Evolutionary conservation across 23 tunicate species (phyloP).

Genomic region (Halocynthia aurantium): DNA sequence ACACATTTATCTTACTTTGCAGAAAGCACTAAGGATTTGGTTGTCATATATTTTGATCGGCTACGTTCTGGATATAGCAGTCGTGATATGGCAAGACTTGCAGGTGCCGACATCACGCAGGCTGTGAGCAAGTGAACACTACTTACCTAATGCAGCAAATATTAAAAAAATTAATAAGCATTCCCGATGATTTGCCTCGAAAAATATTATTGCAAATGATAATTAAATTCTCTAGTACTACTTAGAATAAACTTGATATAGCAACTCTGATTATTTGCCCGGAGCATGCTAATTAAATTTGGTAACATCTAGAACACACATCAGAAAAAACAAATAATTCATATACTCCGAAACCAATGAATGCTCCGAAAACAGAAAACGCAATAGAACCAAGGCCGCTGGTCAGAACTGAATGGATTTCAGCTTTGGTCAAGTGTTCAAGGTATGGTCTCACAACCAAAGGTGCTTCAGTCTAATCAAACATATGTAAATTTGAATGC

Average conservation of each 20-base stretch:
- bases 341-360: conserved; percentile 30
- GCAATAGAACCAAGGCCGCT: conserved; percentile 73
- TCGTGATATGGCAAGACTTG: conserved; percentile 46
- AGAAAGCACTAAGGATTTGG: conserved; percentile 19
- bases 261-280: too few relatives aligned
- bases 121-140: conserved; percentile 73
- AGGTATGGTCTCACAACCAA: conserved; percentile 70
- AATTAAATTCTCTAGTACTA: too few relatives aligned
- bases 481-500: not conserved
- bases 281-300: too few relatives aligned
- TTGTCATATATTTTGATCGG: conserved; percentile 40
- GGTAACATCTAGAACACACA: too few relatives aligned
- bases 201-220: too few relatives aligned
- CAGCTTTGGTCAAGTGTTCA: conserved; percentile 51
- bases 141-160: conserved; percentile 18
- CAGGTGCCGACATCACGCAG: conserved; percentile 88
- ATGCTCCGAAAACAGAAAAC: conserved; percentile 59
- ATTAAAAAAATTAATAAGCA: not conserved
- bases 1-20: conserved; percentile 22
- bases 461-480: conserved; percentile 72
- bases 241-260: too few relatives aligned
- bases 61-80: conserved; percentile 67
- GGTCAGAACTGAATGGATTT: conserved; percentile 63
- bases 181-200: not conserved
- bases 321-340: too few relatives aligned